Base-by-base conservation (phyloP, 1,140 invertebrate species). In the Polyergus mexicanus region DNA sequence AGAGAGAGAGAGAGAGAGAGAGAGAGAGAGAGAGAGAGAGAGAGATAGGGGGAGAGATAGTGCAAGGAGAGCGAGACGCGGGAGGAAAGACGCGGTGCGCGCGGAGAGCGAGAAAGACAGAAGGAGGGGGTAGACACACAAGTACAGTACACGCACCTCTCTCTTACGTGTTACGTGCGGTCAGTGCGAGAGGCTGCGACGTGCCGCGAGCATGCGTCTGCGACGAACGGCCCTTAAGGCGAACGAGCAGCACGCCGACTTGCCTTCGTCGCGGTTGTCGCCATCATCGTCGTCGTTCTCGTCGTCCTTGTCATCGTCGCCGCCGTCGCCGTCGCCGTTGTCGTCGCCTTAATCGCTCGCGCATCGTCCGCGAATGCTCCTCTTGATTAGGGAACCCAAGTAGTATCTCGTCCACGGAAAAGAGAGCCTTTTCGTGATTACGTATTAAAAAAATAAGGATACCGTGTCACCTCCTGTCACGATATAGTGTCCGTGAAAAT, bases 101-200 rank as follows among this genome's bases (percentile, higher is more conserved):
- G 76, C 56, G 35, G 86, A 69, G 54, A 71, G 77, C 69, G 87
- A 75, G 78, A 85, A 63, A 56, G 72, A 84, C 56, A 86, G 47
- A 54, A 80, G 65, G 75, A 85, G 87, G 78, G 78, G 78, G 78
- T 83, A 83, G 78, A 19, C 78, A 83, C 78, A 80, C 71, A 78
- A 89, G 88, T 87, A 81, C 88, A 87, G 81, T 89, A 80, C 47
- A 51, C 88, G 81, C 80, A 65, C 81, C 89, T 91, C 87, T 91
- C 85, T 91, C 89, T 91, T 87, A 87, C 90, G 89, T 74, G 90
- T 91, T 88, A 91, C 90, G 88, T 84, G 89, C 90, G 91, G 87
- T 91, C 91, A 91, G 91, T 92, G 90, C 89, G 86, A 86, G 91
- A 90, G 89, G 86, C 88, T 88, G 84, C 88, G 54, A 91, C 88